These are phyloP conservation scores for Ditylenchus dipsaci DNA, from an alignment of 1,140 invertebrate species.

Conservation along the genomic window DNA sequence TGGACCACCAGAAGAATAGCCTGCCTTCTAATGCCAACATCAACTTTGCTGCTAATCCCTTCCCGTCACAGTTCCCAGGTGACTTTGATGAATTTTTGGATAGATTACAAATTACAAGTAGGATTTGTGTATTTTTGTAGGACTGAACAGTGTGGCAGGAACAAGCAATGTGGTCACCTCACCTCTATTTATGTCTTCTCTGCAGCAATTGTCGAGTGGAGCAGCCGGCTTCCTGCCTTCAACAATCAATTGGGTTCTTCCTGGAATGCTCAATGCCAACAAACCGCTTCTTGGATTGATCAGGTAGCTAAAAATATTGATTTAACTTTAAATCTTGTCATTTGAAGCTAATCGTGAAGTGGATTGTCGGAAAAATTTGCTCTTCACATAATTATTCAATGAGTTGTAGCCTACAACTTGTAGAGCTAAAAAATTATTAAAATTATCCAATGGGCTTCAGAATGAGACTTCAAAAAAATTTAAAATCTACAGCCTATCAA, in stretches of 20 bases:
- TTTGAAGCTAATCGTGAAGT: no score
- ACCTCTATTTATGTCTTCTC: constrained; percentile 4
- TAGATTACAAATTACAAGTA: background rate
- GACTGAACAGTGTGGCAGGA: background rate
- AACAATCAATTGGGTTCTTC: background rate
- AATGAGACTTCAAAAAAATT: no score
- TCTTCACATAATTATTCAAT: no score
- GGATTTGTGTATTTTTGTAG: background rate
- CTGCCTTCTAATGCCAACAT: background rate
- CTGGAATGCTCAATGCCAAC: background rate
- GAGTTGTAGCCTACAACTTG: no score
- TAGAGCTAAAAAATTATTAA: no score
- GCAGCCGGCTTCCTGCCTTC: background rate
- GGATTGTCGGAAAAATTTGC: no score
- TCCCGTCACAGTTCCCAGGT: background rate
- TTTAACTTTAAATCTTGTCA: no score
- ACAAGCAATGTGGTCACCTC: background rate
- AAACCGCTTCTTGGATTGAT: background rate
- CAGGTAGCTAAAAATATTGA: background rate
- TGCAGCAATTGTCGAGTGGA: background rate
- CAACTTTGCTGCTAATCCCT: background rate
- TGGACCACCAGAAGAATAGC: constrained; percentile 4
- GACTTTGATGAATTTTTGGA: background rate
- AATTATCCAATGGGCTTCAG: no score
- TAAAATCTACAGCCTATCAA: no score